These are phyloP conservation scores for Tenthredo notha DNA, from an alignment of 2,888 invertebrate species.

Conservation along the genomic window DNA sequence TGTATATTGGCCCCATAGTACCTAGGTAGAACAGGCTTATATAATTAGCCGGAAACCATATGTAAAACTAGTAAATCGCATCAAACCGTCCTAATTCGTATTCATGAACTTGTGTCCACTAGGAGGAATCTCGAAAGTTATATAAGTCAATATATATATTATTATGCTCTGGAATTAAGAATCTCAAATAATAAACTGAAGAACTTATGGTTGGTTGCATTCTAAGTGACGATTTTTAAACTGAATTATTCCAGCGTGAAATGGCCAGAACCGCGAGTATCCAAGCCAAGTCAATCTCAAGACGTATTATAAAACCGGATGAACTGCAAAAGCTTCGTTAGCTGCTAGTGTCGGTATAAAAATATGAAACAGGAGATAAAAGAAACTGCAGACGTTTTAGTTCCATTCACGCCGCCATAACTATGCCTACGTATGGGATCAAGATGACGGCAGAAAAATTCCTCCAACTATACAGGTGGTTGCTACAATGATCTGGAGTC, in stretches of 20 bases:
- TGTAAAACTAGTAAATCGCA: conserved; percentile 46
- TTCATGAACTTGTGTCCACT: neutral
- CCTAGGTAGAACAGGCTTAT: conserved; percentile 24
- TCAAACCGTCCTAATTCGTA: conserved; percentile 32
- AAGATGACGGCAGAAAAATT: conserved; percentile 15
- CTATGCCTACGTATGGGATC: neutral
- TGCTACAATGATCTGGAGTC: neutral
- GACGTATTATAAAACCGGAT: neutral
- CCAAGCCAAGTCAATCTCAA: neutral
- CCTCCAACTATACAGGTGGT: neutral
- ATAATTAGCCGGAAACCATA: conserved; percentile 45
- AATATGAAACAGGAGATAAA: neutral
- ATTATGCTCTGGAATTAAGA: neutral
- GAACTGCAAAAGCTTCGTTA: neutral
- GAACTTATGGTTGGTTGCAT: neutral
- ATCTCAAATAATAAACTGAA: neutral
- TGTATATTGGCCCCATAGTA: neutral
- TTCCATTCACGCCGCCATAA: neutral
- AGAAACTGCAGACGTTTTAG: neutral
- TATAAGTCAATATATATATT: neutral
- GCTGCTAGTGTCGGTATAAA: neutral
- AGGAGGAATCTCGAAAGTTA: neutral
- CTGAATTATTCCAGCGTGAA: neutral
- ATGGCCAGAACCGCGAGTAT: neutral
- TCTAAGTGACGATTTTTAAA: neutral